Evolutionary conservation across 1,140 invertebrate species (phyloP), one percentile per base, ranked within the genome.

Genomic region (Achroia grisella): DNA sequence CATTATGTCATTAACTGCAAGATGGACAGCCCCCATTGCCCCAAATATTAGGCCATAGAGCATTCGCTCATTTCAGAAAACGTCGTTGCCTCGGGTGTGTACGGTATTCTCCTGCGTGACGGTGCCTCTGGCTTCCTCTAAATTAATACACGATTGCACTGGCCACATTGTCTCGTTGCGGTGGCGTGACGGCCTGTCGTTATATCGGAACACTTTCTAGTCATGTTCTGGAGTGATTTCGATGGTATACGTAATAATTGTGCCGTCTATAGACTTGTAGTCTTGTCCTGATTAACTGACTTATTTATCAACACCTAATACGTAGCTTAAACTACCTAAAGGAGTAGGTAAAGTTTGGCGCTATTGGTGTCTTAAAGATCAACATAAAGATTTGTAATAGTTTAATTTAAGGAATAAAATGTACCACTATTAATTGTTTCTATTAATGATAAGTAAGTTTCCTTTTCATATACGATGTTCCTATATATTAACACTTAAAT

Each of bases 81-180:
- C 62, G 64, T 63, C 58, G 61, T 52, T 53, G 60, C 69, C 67
- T 31, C 48, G 40, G 64, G 64, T 59, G 41, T 39, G 46, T 65
- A 72, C 63, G 66, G 59, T 67, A 67, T 47, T 37, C 45, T 17
- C 15, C 43, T 57, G 50, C 72, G 72, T 76, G 72, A 76, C 56
- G 52, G 52, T 28, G 69, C 72, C 64, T 48, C 54, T 23, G 17
- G 17, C 17, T 52, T 50, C 55, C 49, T 47, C 57, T 56, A 64
- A 69, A 69, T 71, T 71, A 64, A 62, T 60, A 65, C 54, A 55
- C 48, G 53, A 62, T 62, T 62, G 58, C 44, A 49, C 48, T 45
- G 52, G 48, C 52, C 48, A 52, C 42, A 44, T 52, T 56, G 57
- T 44, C 48, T 55, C 45, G 47, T 43, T 48, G 48, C 46, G 32